These are phyloP conservation scores for Synergus gifuensis DNA, from an alignment of 2,888 invertebrate species.

Conservation along the genomic window DNA sequence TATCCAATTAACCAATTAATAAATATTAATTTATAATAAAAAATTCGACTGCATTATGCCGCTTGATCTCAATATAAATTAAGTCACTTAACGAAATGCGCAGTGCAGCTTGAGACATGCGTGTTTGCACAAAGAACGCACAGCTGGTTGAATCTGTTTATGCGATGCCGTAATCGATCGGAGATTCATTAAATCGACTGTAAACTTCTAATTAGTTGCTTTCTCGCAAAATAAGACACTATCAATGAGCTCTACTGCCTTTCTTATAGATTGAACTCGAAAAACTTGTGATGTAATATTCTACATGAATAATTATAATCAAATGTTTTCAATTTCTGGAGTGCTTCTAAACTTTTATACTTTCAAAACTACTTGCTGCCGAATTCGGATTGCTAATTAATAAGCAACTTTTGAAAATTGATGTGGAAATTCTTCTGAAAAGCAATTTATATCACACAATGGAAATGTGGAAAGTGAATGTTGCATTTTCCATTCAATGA, in stretches of 20 bases:
- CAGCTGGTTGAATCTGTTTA: slow-evolving; percentile 51
- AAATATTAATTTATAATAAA: slow-evolving; percentile 16
- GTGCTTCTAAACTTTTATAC: not conserved
- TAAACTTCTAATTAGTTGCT: slow-evolving; percentile 47
- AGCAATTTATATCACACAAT: not conserved
- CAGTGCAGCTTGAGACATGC: slow-evolving; percentile 34
- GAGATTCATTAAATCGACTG: slow-evolving; percentile 57
- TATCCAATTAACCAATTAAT: slow-evolving; percentile 45
- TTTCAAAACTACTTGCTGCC: not conserved
- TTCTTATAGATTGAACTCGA: slow-evolving; percentile 3
- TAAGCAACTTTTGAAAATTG: not conserved
- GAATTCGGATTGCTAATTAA: too few species aligned
- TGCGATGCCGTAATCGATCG: slow-evolving; percentile 53
- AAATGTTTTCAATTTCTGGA: not conserved
- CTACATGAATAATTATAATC: not conserved
- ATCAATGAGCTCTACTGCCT: slow-evolving; percentile 14
- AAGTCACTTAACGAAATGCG: slow-evolving; percentile 20
- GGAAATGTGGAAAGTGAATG: slow-evolving; percentile 18
- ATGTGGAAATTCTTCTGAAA: not conserved
- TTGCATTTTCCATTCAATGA: slow-evolving; percentile 37
- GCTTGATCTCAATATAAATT: slow-evolving; percentile 30
- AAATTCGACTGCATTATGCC: slow-evolving; percentile 41
- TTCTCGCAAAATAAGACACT: slow-evolving; percentile 28
- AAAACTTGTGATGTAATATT: not conserved
- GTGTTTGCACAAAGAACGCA: slow-evolving; percentile 1